Conservation (phyloP, 2,113 vertebrate species). For the Lycaon pictus region DNA sequence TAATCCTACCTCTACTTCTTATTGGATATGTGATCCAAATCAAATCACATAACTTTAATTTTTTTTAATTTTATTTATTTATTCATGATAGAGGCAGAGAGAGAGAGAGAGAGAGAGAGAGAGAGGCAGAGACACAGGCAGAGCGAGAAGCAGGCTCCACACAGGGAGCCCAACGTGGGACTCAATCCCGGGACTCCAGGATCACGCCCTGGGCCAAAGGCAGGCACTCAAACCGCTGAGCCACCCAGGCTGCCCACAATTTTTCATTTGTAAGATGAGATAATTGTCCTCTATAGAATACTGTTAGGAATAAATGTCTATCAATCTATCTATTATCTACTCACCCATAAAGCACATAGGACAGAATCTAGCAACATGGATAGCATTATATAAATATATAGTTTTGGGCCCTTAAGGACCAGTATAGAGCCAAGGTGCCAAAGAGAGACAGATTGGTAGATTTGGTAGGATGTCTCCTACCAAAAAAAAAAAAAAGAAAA, state of each 20-base stretch:
- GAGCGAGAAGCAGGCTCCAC: no score
- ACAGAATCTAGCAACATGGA: neutral
- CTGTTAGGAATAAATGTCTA: neutral
- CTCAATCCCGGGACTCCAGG: no score
- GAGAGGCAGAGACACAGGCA: no score
- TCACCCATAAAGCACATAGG: neutral
- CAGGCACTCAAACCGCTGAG: no score
- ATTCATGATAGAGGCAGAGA: no score
- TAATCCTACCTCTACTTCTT: neutral
- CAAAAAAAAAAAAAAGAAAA: neutral
- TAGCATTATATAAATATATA: neutral
- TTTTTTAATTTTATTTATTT: no score
- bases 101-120: no score
- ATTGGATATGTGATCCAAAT: neutral
- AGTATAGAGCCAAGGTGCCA: neutral
- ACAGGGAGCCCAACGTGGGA: no score
- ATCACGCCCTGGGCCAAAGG: no score
- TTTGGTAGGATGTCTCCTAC: neutral
- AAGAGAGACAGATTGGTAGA: neutral
- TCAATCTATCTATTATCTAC: neutral
- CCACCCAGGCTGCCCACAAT: neutral
- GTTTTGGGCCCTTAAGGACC: neutral
- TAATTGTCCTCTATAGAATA: neutral
- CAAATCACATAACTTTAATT: neutral
- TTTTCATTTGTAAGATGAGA: neutral